Evolutionary conservation across 2,113 vertebrate genomes (phyloP).

Genomic region (Polypterus senegalus): DNA sequence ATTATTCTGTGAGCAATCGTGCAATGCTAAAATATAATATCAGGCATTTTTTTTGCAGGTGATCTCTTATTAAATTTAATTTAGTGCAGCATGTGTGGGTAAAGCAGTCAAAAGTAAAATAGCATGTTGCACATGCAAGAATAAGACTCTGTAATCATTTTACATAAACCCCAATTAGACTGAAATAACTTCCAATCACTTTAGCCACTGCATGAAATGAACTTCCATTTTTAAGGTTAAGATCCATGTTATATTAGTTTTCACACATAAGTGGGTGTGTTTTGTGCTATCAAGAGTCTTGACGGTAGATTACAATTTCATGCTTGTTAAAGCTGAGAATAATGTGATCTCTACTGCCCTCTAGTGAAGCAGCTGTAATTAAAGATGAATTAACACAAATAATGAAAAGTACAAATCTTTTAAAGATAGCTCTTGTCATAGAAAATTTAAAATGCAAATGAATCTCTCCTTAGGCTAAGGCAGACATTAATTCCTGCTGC

Average conservation of each 20-base stretch:
- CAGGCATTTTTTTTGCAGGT: no score
- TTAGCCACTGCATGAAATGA: slow-evolving; percentile 21
- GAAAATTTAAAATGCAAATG: slow-evolving; percentile 12
- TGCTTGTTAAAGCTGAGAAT: slow-evolving; percentile 12
- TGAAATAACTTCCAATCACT: slow-evolving; percentile 22
- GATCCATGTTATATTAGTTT: slow-evolving; percentile 18
- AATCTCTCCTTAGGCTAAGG: slow-evolving; percentile 7
- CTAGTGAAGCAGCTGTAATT: slow-evolving; percentile 31
- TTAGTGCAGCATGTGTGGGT: no score
- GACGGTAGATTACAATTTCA: slow-evolving; percentile 15
- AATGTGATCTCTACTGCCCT: slow-evolving; percentile 32
- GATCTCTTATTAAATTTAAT: no score
- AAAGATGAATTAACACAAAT: slow-evolving; percentile 10
- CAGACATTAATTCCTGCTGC: background rate
- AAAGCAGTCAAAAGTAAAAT: no score
- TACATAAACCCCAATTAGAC: slow-evolving; percentile 16
- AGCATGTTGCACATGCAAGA: slow-evolving; percentile 17
- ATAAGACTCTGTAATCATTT: slow-evolving; percentile 25
- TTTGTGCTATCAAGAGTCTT: background rate
- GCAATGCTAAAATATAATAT: no score
- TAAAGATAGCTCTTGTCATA: slow-evolving; percentile 10
- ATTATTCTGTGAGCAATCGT: no score
- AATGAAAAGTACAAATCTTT: slow-evolving; percentile 3
- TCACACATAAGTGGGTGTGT: slow-evolving; percentile 11
- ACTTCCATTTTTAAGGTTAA: slow-evolving; percentile 13